Evolutionary conservation across 1,140 invertebrate genomes (phyloP).

Genomic region (Papilio xuthus): DNA sequence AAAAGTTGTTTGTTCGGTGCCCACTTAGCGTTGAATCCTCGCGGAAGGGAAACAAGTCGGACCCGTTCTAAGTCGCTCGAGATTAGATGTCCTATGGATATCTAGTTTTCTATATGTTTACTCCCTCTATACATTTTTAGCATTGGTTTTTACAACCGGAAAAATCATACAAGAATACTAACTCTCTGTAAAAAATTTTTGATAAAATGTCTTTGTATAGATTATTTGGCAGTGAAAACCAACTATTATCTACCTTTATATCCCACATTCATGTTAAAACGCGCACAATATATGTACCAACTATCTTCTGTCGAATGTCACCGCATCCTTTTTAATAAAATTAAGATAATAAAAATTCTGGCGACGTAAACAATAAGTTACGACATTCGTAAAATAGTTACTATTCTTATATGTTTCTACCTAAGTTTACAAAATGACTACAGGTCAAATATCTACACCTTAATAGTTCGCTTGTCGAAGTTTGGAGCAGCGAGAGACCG

Average conservation of each 20-base stretch:
- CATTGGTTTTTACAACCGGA: background rate
- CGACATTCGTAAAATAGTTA: background rate
- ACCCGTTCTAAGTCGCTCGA: slow-evolving; percentile 34
- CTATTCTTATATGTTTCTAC: background rate
- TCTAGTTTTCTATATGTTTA: slow-evolving; percentile 26
- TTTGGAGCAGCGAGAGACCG: background rate
- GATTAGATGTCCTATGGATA: slow-evolving; percentile 30
- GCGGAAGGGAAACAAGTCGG: slow-evolving; percentile 41
- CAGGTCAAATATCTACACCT: background rate
- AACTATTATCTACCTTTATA: too few relatives aligned
- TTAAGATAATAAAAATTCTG: too few relatives aligned
- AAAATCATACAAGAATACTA: background rate
- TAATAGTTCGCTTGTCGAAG: background rate
- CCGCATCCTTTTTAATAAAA: too few relatives aligned
- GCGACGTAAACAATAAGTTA: too few relatives aligned
- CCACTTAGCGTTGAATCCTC: slow-evolving; percentile 33
- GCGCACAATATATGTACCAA: too few relatives aligned
- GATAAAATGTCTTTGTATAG: too few relatives aligned
- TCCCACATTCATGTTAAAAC: too few relatives aligned
- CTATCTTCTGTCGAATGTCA: too few relatives aligned
- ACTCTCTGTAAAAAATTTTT: too few relatives aligned
- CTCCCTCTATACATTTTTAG: background rate
- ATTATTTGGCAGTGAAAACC: too few relatives aligned
- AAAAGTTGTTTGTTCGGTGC: slow-evolving; percentile 30
- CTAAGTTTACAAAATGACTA: background rate